phyloP scores from a whole-genome alignment of 2,113 vertebrate genomes.

The Anolis carolinensis region DNA sequence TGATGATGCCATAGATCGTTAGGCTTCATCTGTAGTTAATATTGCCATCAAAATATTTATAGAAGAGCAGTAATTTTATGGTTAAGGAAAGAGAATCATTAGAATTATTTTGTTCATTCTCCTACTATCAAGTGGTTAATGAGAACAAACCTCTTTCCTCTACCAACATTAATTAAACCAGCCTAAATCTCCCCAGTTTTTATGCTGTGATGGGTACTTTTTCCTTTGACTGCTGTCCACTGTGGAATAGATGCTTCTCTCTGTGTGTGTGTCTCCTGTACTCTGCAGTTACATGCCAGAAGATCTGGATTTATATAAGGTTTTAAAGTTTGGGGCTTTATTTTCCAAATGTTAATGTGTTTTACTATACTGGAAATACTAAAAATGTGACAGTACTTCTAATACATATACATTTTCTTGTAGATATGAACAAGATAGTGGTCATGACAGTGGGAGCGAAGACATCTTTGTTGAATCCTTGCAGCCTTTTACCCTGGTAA shows the following conservation, averaged over 20 bases:
- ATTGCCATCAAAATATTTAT: neutral
- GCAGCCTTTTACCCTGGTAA: conserved; percentile 90
- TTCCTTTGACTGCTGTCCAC: neutral
- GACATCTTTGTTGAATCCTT: conserved; percentile 87
- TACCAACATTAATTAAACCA: neutral
- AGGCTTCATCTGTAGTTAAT: neutral
- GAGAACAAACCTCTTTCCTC: neutral
- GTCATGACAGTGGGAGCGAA: conserved; percentile 98
- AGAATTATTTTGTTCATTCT: neutral
- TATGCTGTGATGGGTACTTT: neutral
- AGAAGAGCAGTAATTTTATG: neutral
- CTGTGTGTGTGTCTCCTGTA: neutral
- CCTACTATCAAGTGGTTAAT: too few species aligned
- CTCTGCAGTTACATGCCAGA: neutral
- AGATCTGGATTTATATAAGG: neutral
- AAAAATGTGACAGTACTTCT: neutral
- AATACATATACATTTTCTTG: conserved; percentile 21
- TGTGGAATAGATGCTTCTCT: neutral
- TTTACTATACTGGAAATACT: neutral
- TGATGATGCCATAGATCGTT: neutral
- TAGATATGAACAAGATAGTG: conserved; percentile 96
- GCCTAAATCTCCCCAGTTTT: neutral
- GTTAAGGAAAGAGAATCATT: too few species aligned
- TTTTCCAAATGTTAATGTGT: accelerated
- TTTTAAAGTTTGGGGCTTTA: neutral